phyloP scores from a whole-genome alignment of 2,797 vertebrate genomes.

The Lophotriccus pileatus region DNA sequence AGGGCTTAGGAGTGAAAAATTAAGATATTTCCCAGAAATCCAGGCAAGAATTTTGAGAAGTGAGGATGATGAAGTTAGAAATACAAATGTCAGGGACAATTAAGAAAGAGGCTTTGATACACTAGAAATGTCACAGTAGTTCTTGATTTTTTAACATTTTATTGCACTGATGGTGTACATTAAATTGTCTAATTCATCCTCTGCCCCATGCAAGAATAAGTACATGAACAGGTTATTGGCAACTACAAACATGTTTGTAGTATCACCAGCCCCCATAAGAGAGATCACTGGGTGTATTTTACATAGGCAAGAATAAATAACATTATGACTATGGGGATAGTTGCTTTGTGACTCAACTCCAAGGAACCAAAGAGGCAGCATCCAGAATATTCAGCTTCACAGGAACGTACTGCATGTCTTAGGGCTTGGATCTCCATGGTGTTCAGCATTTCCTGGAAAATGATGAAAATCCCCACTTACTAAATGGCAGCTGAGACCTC shows the following conservation, averaged over 20 bases:
- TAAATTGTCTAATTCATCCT: background rate
- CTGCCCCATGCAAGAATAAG: background rate
- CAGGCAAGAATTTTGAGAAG: background rate
- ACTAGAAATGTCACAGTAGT: background rate
- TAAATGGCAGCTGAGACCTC: background rate
- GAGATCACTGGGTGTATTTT: background rate
- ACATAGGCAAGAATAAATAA: background rate
- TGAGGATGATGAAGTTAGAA: background rate
- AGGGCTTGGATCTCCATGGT: background rate
- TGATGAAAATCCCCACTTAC: background rate
- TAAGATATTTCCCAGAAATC: background rate
- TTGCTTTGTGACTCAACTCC: background rate
- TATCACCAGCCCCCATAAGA: background rate
- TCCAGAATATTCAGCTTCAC: background rate
- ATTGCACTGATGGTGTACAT: background rate
- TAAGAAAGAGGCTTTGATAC: background rate
- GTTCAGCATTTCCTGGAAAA: background rate
- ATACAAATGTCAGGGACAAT: background rate
- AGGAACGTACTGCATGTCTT: background rate
- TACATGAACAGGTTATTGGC: background rate
- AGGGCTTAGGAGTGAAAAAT: background rate
- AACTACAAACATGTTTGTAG: background rate
- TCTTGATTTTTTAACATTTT: background rate
- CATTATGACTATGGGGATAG: background rate
- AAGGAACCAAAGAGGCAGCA: background rate